Evolutionary conservation across 2,888 invertebrate species (phyloP), one percentile per base, ranked within the genome.

Genomic region (Dynastes grantii): DNA sequence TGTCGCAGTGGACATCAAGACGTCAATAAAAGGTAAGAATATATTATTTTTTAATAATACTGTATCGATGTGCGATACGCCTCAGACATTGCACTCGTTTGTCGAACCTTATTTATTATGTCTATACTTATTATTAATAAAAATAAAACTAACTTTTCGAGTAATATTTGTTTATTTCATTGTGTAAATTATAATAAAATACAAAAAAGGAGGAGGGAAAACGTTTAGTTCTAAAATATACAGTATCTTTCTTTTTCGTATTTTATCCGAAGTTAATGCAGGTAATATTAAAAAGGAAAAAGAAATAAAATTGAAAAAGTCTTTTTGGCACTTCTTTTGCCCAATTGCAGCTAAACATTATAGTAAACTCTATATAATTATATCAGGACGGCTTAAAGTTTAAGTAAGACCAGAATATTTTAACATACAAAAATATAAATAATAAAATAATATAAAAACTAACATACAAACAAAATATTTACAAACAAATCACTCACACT

Each of bases 401-500:
- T 76, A 76, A n/a, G 8, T 61, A 85, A 83, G 85, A 86, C 85
- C 85, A 87, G 85, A 86, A 85, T 85, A 84, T 81, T 84, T 81
- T 82, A 81, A 81, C 82, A 81, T 81, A 80, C 81, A 83, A 82
- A 83, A 84, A 84, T 83, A 82, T 81, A 82, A 78, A 78, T 81
- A 80, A 79, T 80, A 81, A 68, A 49, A 78, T 71, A 73, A 16
- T 73, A 76, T 55, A 71, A 55, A 76, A 64, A 63, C 63, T 70
- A 77, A 45, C 64, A 70, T 64, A 68, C 70, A 76, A 71, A 68
- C 70, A 76, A 71, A 70, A 76, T 76, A 79, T 76, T 76, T 79
- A 78, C 76, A 76, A 76, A 75, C 22, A 64, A 40, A 75, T 75
- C 76, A 78, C 75, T 75, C 76, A 76, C 58, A 32, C 65, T 75